phyloP scores from a whole-genome alignment of 1,140 invertebrate genomes.

The Melanaphis sacchari region DNA sequence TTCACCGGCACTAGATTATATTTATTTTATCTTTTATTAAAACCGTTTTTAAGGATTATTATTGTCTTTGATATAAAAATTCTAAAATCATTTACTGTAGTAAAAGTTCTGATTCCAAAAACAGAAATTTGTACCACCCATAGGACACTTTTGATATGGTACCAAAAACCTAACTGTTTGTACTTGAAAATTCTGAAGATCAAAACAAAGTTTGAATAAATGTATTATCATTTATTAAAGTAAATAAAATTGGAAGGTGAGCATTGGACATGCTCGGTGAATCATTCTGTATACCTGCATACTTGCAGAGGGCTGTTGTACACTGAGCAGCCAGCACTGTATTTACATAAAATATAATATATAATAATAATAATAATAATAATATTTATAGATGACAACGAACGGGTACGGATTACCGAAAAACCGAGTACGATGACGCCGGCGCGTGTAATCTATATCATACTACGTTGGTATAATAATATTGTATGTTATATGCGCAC shows the following conservation, averaged over 20 bases:
- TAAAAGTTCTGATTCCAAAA: not conserved
- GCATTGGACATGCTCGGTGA: no score
- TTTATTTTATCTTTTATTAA: not conserved
- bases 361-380: not conserved
- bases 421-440: not conserved
- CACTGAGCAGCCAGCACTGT: not conserved
- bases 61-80: not conserved
- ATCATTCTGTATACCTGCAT: not conserved
- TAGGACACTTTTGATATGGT: no score
- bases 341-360: slow-evolving; percentile 18
- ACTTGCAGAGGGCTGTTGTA: not conserved
- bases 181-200: not conserved
- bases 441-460: slow-evolving; percentile 11
- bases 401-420: slow-evolving; percentile 3
- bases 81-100: not conserved
- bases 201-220: not conserved
- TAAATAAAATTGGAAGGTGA: no score
- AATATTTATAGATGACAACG: not conserved
- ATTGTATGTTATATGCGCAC: not conserved
- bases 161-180: not conserved
- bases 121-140: not conserved
- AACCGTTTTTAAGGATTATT: not conserved
- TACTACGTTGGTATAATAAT: not conserved
- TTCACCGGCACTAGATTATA: not conserved
- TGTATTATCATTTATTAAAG: no score